Evolutionary conservation across 2,888 invertebrate species (phyloP), one percentile per base, ranked within the genome.

Genomic region (Plemyria rubiginata): DNA sequence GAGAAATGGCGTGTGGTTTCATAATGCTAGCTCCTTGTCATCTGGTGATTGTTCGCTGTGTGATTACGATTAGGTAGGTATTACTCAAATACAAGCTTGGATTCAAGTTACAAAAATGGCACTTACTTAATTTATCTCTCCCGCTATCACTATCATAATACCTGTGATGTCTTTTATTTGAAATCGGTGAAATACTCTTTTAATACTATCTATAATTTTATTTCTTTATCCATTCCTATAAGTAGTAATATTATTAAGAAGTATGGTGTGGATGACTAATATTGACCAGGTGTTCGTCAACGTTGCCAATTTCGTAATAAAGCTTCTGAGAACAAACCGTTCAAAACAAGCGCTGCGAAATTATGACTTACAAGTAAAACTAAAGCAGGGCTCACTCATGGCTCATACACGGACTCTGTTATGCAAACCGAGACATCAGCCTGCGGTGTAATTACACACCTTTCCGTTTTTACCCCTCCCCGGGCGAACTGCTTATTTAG

Each of bases 1-100:
- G 88, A 91, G 90, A 90, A 86, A 86, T 86, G 89, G 87, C 80
- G 82, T 78, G 80, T 75, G 74, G 81, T 91, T 90, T 86, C 88
- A 79, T 84, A 88, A 90, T 74, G 70, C 76, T 85, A 72, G 68
- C 77, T 78, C 73, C 82, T 85, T 86, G 87, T 87, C 87, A 85
- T 84, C 82, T 80, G 77, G 78, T 75, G 77, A 85, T 85, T 87
- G 86, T 86, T 80, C 76, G 70, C 71, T 75, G 59, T 70, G 59
- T 69, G 72, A 76, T 74, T 79, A n/a, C n/a, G n/a, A 65, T 64
- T 58, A 67, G 8, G 36, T 36, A 32, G 32, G 32, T 38, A 38
- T 38, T 11, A 38, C 63, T 54, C 62, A 67, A 81, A 83, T 80
- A 50, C 36, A 62, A 58, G 15, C 36, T 57, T 41, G 51, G 12